Percentiles rank a stretch among this genome's conserved stretches.
phyloP scores from a whole-genome alignment of 2,113 vertebrate species.

The Phainopepla nitens region DNA sequence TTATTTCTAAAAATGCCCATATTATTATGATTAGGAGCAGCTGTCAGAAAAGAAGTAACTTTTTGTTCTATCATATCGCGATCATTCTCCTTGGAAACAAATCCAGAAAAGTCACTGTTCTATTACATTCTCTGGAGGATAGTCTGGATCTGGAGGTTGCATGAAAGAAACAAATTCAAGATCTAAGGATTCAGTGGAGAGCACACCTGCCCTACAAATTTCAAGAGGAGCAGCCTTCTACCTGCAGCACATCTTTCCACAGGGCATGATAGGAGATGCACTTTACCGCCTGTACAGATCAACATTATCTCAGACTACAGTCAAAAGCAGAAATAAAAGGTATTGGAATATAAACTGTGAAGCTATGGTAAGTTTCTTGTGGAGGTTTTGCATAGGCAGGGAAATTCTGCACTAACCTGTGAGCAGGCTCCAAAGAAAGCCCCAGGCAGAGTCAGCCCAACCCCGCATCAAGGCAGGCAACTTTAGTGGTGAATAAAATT shows the following conservation, averaged over 20 bases:
- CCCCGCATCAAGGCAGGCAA: background rate
- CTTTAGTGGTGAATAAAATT: background rate
- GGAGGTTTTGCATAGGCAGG: background rate
- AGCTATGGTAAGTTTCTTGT: background rate
- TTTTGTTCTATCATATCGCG: fast-evolving
- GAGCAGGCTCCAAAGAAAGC: background rate
- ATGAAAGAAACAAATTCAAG: background rate
- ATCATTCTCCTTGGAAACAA: background rate
- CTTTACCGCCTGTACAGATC: background rate
- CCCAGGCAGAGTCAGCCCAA: background rate
- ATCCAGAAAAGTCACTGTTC: background rate
- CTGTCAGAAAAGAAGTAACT: background rate
- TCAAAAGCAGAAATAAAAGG: background rate
- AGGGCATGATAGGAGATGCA: background rate
- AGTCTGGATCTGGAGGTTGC: background rate
- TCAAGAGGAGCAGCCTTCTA: background rate
- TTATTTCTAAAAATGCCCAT: background rate
- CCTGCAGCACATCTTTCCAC: background rate
- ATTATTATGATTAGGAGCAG: background rate
- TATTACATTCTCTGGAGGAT: background rate
- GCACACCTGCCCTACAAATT: background rate
- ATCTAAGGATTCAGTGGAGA: background rate
- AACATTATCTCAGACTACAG: background rate
- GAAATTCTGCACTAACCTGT: background rate
- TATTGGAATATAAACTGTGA: background rate